These are phyloP conservation scores for Engraulis encrasicolus DNA, from an alignment of 2,113 vertebrate genomes.

Conservation along the genomic window DNA sequence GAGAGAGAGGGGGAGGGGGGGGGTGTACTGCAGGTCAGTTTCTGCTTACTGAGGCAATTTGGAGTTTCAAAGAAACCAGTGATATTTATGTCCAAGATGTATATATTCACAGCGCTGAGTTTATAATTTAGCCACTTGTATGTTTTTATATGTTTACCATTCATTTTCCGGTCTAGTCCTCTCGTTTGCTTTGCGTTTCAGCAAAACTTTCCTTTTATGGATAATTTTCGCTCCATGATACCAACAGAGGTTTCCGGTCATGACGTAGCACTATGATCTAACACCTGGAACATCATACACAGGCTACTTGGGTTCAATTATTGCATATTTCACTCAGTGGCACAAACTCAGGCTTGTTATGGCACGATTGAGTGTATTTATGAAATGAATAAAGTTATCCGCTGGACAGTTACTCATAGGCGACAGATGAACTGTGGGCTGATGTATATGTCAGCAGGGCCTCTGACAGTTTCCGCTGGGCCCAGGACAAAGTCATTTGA, in stretches of 20 bases:
- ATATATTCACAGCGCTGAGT: no score
- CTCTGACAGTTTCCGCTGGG: no score
- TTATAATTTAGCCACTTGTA: background rate
- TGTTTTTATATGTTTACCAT: background rate
- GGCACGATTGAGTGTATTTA: background rate
- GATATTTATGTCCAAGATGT: no score
- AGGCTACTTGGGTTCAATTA: no score
- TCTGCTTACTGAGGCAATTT: background rate
- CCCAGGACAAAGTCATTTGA: no score
- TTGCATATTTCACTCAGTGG: background rate
- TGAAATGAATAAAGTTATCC: background rate
- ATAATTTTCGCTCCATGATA: background rate
- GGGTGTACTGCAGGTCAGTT: no score
- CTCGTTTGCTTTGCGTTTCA: background rate
- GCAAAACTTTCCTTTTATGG: background rate
- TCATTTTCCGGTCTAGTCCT: background rate
- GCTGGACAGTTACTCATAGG: background rate
- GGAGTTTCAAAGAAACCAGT: background rate
- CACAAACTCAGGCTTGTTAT: background rate
- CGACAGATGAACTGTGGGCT: background rate
- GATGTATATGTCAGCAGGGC: no score
- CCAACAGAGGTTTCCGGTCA: background rate
- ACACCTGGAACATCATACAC: no score
- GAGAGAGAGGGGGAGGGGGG: no score
- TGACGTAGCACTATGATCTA: no score